Conservation (phyloP, 2,113 vertebrate species). For the Glaucomys volans region DNA sequence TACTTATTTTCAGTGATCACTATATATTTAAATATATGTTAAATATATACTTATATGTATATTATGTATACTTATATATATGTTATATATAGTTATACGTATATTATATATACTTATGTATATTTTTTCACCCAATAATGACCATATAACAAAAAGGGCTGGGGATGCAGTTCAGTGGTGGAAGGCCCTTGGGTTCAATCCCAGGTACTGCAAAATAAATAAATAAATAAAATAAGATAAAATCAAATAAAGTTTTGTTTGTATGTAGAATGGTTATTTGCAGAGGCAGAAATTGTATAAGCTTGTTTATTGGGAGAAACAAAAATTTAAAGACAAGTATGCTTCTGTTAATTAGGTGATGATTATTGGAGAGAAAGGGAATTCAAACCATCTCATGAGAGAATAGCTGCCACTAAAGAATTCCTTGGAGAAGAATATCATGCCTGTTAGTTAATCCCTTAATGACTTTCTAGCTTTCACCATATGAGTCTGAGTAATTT, state of each 20-base stretch:
- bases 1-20: slow-evolving; percentile 15
- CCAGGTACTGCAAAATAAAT: background rate
- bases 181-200: background rate
- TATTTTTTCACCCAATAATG: too few species aligned
- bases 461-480: slow-evolving; percentile 13
- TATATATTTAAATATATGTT: background rate
- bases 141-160: background rate
- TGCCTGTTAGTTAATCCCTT: slow-evolving; percentile 68
- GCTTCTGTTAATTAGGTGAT: slow-evolving; percentile 3
- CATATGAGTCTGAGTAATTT: slow-evolving; percentile 60
- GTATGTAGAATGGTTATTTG: background rate
- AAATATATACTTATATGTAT: background rate
- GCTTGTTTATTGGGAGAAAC: background rate
- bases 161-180: background rate
- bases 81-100: too few species aligned
- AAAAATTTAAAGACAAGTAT: background rate
- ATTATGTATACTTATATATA: background rate
- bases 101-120: too few species aligned
- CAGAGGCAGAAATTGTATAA: background rate
- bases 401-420: slow-evolving; percentile 35
- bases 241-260: background rate
- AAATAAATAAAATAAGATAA: background rate
- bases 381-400: slow-evolving; percentile 51
- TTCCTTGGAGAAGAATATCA: slow-evolving; percentile 67
- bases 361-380: slow-evolving; percentile 42